A percentile compares a stretch with the other conserved stretches of the same genome.
These are phyloP conservation scores for Drosophila merina DNA, from an alignment of 2,888 invertebrate species.

Conservation along the genomic window DNA sequence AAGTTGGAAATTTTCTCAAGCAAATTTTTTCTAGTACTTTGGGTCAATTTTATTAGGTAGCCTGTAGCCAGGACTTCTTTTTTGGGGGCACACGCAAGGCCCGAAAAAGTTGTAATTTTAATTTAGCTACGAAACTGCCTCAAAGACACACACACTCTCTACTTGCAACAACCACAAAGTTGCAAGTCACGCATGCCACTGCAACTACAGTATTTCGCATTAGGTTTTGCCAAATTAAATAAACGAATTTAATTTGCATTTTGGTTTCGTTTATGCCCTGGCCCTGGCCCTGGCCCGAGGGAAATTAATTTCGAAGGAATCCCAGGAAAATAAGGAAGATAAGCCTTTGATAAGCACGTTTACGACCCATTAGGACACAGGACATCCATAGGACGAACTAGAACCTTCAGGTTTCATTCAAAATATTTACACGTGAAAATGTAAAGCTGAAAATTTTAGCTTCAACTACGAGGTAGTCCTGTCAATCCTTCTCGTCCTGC, in stretches of 20 bases:
- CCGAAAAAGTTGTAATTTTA: conserved; percentile 54
- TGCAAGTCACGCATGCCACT: conserved; percentile 42
- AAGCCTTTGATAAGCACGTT: conserved; percentile 33
- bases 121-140: conserved; percentile 54
- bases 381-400: too few relatives aligned
- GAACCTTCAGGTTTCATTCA: not conserved
- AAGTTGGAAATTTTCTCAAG: conserved; percentile 67
- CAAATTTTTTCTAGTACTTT: conserved; percentile 67
- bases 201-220: conserved; percentile 13
- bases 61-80: not conserved
- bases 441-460: not conserved
- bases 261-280: conserved; percentile 24
- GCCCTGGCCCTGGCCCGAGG: not conserved
- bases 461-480: too few relatives aligned
- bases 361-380: conserved; percentile 12
- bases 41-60: conserved; percentile 67
- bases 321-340: conserved; percentile 25
- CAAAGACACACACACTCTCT: conserved; percentile 38
- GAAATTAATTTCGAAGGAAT: conserved; percentile 38
- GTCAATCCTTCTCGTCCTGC: not conserved
- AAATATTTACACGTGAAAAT: not conserved
- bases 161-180: conserved; percentile 44
- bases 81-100: conserved; percentile 54
- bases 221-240: conserved; percentile 36
- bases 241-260: conserved; percentile 48